Evolutionary conservation across 2,797 vertebrate species (phyloP), one percentile per base, ranked within the genome.

Genomic region (Hemitrygon akajei): DNA sequence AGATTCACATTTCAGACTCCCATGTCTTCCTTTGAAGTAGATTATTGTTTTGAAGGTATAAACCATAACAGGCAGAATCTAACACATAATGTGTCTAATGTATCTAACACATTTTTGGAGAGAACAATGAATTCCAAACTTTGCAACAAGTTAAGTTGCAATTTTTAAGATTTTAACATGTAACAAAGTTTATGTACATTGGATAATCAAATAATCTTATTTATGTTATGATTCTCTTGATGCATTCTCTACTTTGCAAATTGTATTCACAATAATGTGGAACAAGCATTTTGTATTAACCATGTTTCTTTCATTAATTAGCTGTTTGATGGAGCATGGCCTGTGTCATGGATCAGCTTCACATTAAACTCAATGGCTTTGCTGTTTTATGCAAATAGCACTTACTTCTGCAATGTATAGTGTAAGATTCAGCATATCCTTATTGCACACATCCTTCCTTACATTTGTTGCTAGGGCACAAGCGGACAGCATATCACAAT

Each of bases 291-390:
- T 93, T 94, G 18, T 76, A 27, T 77, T 94, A 95, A 27, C 25
- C 82, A 75, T n/a, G 77, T 93, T 93, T 94, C 94, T 95, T 92
- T 94, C 94, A 94, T 95, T 96, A 96, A 96, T 96, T 96, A 96
- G 92, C 87, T 95, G 80, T 40, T 92, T 95, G 94, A 95, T 95
- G 94, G 94, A 27, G 94, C 95, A 93, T 94, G 86, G 93, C 84
- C 86, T 94, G 77, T 34, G 93, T 93, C 93, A 95, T 94, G 95
- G 91, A 75, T 95, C 94, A 96, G 94, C 34, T 93, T 94, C 94
- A 95, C 95, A 94, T 94, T 95, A 95, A 94, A 81, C 40, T 95
- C 95, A 94, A 92, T 95, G 94, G 84, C n/a, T 95, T 94, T 95
- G 94, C 94, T 95, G 95, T 87, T 95, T 96, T 93, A 94, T 27